Evolutionary conservation across 2,888 invertebrate genomes (phyloP).

Genomic region (Abscondita cerata): DNA sequence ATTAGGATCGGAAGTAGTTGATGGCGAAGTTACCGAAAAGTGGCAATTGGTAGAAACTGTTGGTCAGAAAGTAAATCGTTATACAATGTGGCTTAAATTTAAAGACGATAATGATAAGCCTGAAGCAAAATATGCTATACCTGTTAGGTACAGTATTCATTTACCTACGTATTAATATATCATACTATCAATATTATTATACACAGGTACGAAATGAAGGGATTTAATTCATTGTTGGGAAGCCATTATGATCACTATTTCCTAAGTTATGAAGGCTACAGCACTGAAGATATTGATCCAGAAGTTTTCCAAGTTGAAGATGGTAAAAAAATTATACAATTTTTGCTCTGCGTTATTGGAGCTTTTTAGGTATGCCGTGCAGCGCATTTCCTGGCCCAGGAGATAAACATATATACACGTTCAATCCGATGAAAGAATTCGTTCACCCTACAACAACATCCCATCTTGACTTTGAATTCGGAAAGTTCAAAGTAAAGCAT

Average conservation of each 20-base stretch:
- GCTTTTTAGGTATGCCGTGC: conserved; percentile 69
- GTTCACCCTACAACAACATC: conserved; percentile 72
- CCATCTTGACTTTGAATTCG: conserved; percentile 80
- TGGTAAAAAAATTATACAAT: conserved; percentile 58
- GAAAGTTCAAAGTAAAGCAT: conserved; percentile 76
- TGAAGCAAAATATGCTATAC: conserved; percentile 66
- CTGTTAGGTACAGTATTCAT: conserved; percentile 62
- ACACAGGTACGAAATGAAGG: conserved; percentile 86
- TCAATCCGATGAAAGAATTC: conserved; percentile 95
- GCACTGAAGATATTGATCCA: conserved; percentile 71
- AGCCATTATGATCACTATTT: conserved; percentile 97
- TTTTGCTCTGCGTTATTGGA: neutral
- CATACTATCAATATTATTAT: conserved; percentile 49
- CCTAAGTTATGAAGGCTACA: conserved; percentile 76
- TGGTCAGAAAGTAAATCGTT: conserved; percentile 85
- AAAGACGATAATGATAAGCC: conserved; percentile 65
- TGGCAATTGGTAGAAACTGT: conserved; percentile 75
- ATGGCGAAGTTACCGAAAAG: conserved; percentile 76
- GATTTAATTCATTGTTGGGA: conserved; percentile 89
- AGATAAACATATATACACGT: conserved; percentile 75
- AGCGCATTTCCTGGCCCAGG: conserved; percentile 89
- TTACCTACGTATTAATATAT: neutral
- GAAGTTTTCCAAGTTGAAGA: conserved; percentile 72
- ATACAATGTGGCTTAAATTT: conserved; percentile 86
- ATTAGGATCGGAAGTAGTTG: conserved; percentile 71